These are phyloP conservation scores for Ennomos fuscantarius DNA, from an alignment of 2,888 invertebrate genomes.

Conservation along the genomic window DNA sequence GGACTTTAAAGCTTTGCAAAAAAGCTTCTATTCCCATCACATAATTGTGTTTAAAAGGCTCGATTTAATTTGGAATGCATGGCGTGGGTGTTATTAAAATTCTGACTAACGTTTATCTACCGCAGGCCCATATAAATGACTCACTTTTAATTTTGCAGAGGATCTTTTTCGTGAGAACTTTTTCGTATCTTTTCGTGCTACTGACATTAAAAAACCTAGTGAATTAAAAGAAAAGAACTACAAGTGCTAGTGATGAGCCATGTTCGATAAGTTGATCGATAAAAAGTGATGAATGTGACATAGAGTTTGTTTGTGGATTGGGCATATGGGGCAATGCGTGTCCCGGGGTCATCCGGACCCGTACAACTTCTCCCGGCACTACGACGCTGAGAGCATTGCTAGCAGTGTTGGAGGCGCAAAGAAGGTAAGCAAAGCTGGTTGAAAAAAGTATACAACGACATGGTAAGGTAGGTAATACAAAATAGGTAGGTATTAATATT, in stretches of 20 bases:
- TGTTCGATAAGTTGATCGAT: constrained; percentile 12
- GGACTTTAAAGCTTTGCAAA: not conserved
- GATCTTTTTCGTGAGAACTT: constrained; percentile 34
- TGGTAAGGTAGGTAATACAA: no score
- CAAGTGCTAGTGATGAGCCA: constrained; percentile 26
- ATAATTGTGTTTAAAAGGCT: constrained; percentile 14
- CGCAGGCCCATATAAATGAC: constrained; percentile 19
- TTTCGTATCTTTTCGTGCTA: constrained; percentile 6
- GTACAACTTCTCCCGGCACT: constrained; percentile 76
- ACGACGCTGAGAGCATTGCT: constrained; percentile 77
- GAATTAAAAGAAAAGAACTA: constrained; percentile 9
- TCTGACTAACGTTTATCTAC: constrained; percentile 24
- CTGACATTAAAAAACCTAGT: not conserved
- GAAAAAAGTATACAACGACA: not conserved
- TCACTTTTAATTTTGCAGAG: constrained; percentile 30
- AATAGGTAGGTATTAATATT: no score
- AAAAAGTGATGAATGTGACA: constrained; percentile 33
- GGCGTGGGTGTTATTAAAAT: constrained; percentile 41
- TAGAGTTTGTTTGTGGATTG: constrained; percentile 48
- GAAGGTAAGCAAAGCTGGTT: constrained; percentile 59
- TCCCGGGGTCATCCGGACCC: constrained; percentile 86
- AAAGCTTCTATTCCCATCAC: constrained; percentile 2
- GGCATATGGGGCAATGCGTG: constrained; percentile 91
- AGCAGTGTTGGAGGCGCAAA: constrained; percentile 66
- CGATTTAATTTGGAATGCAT: constrained; percentile 30